These are phyloP conservation scores for Psittacula derbiana DNA, from an alignment of 2,797 vertebrate species.

Conservation along the genomic window DNA sequence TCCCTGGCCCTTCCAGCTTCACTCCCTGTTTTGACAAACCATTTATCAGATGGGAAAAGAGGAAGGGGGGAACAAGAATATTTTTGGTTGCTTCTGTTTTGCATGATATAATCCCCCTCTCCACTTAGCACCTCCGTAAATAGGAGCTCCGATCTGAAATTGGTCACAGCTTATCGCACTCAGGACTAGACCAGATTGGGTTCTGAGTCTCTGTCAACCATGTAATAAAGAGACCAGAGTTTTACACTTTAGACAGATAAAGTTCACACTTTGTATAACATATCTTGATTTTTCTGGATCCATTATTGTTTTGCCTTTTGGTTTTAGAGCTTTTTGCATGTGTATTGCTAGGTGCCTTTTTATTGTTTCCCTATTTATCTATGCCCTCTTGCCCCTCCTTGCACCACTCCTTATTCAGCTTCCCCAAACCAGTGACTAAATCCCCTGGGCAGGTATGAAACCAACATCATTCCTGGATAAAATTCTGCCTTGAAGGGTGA, in stretches of 20 bases:
- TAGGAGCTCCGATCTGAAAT: constrained; percentile 27
- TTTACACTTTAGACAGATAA: neutral
- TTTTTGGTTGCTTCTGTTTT: constrained; percentile 32
- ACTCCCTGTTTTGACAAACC: constrained; percentile 36
- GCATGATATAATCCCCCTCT: constrained; percentile 28
- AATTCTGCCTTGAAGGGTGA: constrained; percentile 38
- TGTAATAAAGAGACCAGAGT: neutral
- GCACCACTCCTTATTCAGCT: neutral
- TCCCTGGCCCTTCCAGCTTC: neutral
- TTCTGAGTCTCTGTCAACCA: neutral
- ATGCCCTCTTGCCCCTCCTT: neutral
- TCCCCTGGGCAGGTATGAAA: neutral
- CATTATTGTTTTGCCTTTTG: neutral
- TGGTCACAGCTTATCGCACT: neutral
- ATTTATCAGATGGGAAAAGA: constrained; percentile 38
- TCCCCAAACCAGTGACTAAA: neutral
- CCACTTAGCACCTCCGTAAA: neutral
- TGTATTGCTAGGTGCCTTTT: neutral
- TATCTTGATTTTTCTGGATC: neutral
- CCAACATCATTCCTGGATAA: neutral
- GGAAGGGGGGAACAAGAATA: neutral
- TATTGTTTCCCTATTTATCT: neutral
- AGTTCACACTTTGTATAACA: neutral
- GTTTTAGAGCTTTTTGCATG: neutral
- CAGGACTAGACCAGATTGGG: neutral